These are phyloP conservation scores for Riparia riparia DNA, from an alignment of 2,113 vertebrate species.

Conservation along the genomic window DNA sequence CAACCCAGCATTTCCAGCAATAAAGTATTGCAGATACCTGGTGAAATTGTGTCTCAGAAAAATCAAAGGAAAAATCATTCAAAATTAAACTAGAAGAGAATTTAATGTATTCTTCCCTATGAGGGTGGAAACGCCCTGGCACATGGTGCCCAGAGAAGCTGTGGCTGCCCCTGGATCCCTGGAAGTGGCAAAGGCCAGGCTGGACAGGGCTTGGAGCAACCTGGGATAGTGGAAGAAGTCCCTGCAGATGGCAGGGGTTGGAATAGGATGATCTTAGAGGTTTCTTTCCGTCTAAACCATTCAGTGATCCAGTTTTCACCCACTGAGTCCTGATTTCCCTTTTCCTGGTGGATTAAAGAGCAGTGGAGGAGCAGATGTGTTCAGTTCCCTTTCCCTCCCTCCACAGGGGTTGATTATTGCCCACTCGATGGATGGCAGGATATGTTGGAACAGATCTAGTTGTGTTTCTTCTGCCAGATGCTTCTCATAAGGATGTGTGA, in stretches of 20 bases:
- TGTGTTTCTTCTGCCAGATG: not conserved
- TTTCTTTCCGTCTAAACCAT: not conserved
- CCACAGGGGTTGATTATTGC: not conserved
- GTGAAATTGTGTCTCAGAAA: not conserved
- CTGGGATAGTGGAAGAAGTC: accelerated
- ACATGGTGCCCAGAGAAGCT: not conserved
- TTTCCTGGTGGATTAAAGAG: not conserved
- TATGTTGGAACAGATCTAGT: not conserved
- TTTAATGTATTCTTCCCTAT: not conserved
- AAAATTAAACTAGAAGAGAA: not conserved
- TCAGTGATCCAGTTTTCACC: not conserved
- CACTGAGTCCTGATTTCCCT: not conserved
- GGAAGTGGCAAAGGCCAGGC: not conserved
- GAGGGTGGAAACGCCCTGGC: accelerated
- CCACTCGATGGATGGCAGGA: not conserved
- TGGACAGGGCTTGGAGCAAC: accelerated
- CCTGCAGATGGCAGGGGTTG: accelerated
- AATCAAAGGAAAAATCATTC: not conserved
- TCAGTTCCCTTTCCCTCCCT: not conserved
- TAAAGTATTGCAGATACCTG: not conserved
- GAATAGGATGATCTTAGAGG: not conserved
- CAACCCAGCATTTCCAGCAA: not conserved
- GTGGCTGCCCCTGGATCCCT: not conserved
- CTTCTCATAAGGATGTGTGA: not conserved
- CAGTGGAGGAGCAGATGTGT: not conserved